Evolutionary conservation across 2,797 vertebrate genomes (phyloP).

Genomic region (Coccyzus lansbergi): DNA sequence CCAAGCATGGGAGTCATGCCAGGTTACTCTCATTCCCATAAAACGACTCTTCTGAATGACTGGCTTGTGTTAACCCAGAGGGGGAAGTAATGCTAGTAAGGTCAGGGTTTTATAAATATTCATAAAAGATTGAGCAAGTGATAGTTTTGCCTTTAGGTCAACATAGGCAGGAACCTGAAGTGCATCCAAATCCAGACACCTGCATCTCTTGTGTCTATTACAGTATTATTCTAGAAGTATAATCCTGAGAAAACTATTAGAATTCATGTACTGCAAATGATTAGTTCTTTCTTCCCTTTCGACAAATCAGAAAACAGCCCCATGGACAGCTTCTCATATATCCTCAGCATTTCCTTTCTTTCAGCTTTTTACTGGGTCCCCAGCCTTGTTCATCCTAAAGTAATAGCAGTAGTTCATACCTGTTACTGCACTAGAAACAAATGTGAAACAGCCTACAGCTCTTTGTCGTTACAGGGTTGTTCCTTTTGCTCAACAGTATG

Average conservation of each 20-base stretch:
- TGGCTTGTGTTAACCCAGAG: not conserved
- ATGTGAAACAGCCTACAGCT: not conserved
- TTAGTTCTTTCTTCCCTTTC: not conserved
- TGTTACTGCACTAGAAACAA: not conserved
- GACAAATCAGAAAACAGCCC: not conserved
- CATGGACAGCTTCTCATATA: not conserved
- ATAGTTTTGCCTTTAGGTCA: constrained; percentile 3
- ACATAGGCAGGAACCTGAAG: not conserved
- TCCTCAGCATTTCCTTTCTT: not conserved
- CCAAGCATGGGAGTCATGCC: not conserved
- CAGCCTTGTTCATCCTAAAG: not conserved
- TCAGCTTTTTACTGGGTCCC: not conserved
- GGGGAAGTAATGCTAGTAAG: not conserved
- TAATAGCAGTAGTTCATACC: not conserved
- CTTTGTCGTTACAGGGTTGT: not conserved
- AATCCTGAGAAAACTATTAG: not conserved
- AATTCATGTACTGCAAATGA: not conserved
- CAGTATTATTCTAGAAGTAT: not conserved
- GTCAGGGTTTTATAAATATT: not conserved
- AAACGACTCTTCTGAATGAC: not conserved
- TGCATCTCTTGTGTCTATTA: not conserved
- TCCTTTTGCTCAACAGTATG: not conserved
- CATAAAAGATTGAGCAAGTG: not conserved
- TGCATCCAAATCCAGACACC: not conserved
- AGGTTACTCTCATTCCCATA: not conserved